These are phyloP conservation scores for Aradophagus sp. DNA, from an alignment of 1,140 invertebrate genomes.

Conservation along the genomic window DNA sequence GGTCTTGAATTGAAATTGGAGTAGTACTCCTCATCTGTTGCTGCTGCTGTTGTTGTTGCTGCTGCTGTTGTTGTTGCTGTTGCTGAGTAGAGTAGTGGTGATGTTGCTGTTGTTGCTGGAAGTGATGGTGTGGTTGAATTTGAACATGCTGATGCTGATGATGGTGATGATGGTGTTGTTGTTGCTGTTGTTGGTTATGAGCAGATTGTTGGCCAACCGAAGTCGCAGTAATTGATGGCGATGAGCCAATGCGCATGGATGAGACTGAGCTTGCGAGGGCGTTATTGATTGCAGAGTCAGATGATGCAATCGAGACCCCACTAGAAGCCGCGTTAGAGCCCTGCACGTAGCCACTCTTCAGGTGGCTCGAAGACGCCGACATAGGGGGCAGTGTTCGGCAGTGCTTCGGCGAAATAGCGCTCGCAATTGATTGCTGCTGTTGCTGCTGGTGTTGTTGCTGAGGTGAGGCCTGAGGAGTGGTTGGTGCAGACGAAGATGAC, in stretches of 20 bases:
- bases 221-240: constrained; percentile 55
- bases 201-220: constrained; percentile 34
- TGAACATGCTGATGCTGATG: constrained; percentile 50
- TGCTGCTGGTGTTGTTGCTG: constrained; percentile 42
- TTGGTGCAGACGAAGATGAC: constrained; percentile 58
- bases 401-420: constrained; percentile 74
- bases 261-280: constrained; percentile 45
- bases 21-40: constrained; percentile 62
- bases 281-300: constrained; percentile 36
- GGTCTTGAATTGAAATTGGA: constrained; percentile 58
- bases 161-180: constrained; percentile 47
- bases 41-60: constrained; percentile 50
- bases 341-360: constrained; percentile 7
- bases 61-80: constrained; percentile 56
- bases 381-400: constrained; percentile 75
- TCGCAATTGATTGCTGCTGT: constrained; percentile 37
- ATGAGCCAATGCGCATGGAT: constrained; percentile 61
- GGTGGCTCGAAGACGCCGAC: constrained; percentile 67
- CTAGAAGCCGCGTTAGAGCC: constrained; percentile 39
- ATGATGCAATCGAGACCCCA: not conserved
- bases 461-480: constrained; percentile 60
- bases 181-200: constrained; percentile 46
- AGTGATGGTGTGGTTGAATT: constrained; percentile 43
- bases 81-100: constrained; percentile 50
- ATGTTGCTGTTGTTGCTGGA: constrained; percentile 44